Evolutionary conservation across 2,113 vertebrate species (phyloP).

Genomic region (Pampusana beccarii): DNA sequence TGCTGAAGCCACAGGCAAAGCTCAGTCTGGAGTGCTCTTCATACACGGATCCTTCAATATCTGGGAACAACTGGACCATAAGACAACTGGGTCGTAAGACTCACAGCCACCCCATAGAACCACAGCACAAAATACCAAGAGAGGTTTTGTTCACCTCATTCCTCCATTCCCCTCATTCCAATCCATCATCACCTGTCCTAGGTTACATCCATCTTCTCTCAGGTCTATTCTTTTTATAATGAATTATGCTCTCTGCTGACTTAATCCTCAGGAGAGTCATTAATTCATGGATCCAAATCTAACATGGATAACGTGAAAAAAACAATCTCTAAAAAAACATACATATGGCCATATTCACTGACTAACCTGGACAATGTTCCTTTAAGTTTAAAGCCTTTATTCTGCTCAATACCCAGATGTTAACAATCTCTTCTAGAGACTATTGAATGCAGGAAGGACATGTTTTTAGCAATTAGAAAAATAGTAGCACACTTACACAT

Average conservation of each 20-base stretch:
- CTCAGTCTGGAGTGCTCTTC: background rate
- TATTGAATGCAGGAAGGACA: conserved; percentile 63
- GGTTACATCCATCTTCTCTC: background rate
- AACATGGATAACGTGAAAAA: conserved; percentile 6
- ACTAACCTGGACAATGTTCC: conserved; percentile 39
- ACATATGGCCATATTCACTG: background rate
- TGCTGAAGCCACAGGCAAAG: background rate
- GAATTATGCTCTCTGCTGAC: background rate
- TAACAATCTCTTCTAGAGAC: conserved; percentile 62
- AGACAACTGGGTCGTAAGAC: background rate
- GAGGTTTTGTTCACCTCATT: background rate
- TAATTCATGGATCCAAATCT: background rate
- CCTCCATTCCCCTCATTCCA: background rate
- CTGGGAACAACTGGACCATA: background rate
- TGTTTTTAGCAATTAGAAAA: conserved; percentile 71
- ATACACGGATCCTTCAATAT: background rate
- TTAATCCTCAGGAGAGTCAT: background rate
- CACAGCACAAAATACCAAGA: background rate
- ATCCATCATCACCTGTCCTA: background rate
- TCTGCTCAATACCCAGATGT: conserved; percentile 60
- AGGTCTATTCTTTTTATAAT: background rate
- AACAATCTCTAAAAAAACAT: background rate
- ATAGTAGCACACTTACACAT: conserved; percentile 63
- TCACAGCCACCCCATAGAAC: background rate
- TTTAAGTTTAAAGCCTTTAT: conserved; percentile 50